Evolutionary conservation across 2,888 invertebrate genomes (phyloP), one percentile per base, ranked within the genome.

Genomic region (Gymnoscelis rufifasciata): DNA sequence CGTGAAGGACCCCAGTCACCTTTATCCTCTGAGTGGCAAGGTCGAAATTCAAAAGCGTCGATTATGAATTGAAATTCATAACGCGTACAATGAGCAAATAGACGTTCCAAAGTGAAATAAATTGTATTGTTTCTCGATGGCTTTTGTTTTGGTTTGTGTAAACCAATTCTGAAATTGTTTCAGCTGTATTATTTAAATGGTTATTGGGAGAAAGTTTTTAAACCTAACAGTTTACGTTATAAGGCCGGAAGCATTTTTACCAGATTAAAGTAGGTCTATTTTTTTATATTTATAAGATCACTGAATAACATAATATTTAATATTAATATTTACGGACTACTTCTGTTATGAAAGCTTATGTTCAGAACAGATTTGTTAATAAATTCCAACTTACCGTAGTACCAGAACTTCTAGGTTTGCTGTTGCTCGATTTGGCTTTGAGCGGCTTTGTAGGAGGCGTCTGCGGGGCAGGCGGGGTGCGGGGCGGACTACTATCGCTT

Each of bases 401-500:
- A 43, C 40, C 24, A 36, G 48, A 42, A 39, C 66, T 50, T 54
- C 81, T 84, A 1, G 76, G 64, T 55, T 72, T 80, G 62, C 53
- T 68, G 43, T 48, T 62, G 53, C 51, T 67, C 38, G 69, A 44
- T 48, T 74, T 74, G 47, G 63, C 59, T 54, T 74, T 76, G 6
- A 38, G 26, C 13, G 77, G 69, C 13, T 76, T 69, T 7, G 76
- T 60, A 4, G 82, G 81, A 2, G 80, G 84, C 0, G 78, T 74
- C 38, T 70, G 60, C 0, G 75, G 77, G 27, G 78, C 72, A 28
- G 86, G 86, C 23, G 87, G 86, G 56, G 89, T 80, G 72, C 89
- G 51, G 43, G 88, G 82, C 54, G 89, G 77, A 67, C 81, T 73
- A 58, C 74, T 71, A 59, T 83, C 77, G 58, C 73, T 60, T 54